Evolutionary conservation across 2,888 invertebrate genomes (phyloP), one percentile per base, ranked within the genome.

Genomic region (Seira sanloemensis): DNA sequence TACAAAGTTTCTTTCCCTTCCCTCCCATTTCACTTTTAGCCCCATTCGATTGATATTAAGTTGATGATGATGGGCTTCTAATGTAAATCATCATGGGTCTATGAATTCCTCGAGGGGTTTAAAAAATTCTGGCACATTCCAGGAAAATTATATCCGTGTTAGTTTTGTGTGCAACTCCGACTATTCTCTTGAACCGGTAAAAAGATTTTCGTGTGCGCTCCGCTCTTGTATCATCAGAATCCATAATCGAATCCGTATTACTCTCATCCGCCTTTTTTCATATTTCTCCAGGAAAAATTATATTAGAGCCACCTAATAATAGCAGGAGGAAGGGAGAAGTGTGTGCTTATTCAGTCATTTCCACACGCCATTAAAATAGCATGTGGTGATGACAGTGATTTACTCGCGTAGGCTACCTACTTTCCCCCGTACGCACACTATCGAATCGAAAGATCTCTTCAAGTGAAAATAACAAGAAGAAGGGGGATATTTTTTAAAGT

Each of bases 341-440:
- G 77, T 78, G 83, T 83, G 83, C 83, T 78, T 83, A 78, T 72
- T 83, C 83, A 83, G 83, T 83, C 83, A 83, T 83, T 78, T 78
- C 83, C 83, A 83, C 83, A 83, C 83, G 67, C 83, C 83, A 83
- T 83, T 83, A 83, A 83, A 71, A 83, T 72, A 76, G 69, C 82
- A 73, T 83, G 78, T 83, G 83, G 73, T 25, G 83, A 83, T 83
- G 83, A 83, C 83, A 83, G 78, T 83, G 83, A 83, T 83, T 83
- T 83, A 83, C 66, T 23, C 1, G 4, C 67, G 23, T 16, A 25
- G 12, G 25, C 67, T 23, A 23, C 16, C n/a, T 78, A 67, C 26
- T n/a, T n/a, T n/a, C n/a, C n/a, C n/a, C n/a, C 77, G 37, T 37
- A 37, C 5, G 37, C 37, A 12, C 27, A 78, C 68, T 78, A 78